Evolutionary conservation across 2,888 invertebrate genomes (phyloP), one percentile per base, ranked within the genome.

Genomic region (Meliscaeva auricollis): DNA sequence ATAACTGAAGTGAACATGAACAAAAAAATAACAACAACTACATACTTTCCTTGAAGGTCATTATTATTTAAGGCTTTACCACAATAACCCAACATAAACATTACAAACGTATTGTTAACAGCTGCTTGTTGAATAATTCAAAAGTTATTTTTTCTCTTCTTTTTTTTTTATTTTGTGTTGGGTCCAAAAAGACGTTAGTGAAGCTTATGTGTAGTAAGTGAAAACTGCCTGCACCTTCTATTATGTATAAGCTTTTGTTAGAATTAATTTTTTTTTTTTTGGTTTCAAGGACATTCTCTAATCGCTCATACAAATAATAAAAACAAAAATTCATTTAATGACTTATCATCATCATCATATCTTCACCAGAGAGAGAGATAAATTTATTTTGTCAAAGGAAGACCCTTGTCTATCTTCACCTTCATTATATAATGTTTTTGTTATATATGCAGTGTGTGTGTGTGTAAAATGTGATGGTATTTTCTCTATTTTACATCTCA

Each of bases 61-160:
- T 46, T 46, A 15, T 64, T 46, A 46, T 64, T 46, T 26, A 17
- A 46, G 64, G 17, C 30, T 7, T 32, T 46, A 9, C 32, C 64
- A 46, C 66, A 50, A 64, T 48, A 64, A 64, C 30, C 17, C 32
- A 66, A 66, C 46, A 17, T 48, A 17, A 66, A 32, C 20, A 66
- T 46, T 44, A 22, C 38, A 15, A 44, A 26, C 30, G 15, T 46
- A 58, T 20, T 66, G 35, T 66, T 50, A 50, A 22, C 35, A 66
- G 35, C 50, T n/a, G 50, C 46, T 35, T 66, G 50, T 35, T 66
- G 50, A 66, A 66, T 66, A 66, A 66, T 66, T 64, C 46, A 64
- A 64, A 64, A 1, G 15, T 11, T n/a, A 13, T 3, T 26, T 26
- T 26, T 26, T 26, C 26, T 26, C 26, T 26, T 26, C 26, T 26